A percentile compares a stretch with the other conserved stretches of the same genome.
Evolutionary conservation across 2,797 vertebrate genomes (phyloP).

Genomic region (Triplophysa bombifrons): DNA sequence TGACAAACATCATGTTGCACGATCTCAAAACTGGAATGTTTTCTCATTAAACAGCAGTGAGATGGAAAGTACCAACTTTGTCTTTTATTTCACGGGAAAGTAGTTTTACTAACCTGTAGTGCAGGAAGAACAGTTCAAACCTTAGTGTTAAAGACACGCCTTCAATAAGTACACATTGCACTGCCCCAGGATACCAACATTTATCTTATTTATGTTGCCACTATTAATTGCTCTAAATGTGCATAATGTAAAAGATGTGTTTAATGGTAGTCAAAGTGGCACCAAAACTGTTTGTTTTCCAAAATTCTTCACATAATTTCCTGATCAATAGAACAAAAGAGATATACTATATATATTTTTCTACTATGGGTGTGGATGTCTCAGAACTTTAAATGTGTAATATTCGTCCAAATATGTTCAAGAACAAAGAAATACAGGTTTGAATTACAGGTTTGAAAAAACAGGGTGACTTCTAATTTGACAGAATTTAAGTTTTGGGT

Average conservation of each 20-base stretch:
- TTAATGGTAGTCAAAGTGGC: no score
- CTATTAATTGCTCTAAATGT: neutral
- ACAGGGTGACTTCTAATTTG: no score
- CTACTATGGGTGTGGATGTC: no score
- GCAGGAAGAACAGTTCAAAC: neutral
- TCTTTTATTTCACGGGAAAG: neutral
- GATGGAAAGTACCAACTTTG: constrained; percentile 37
- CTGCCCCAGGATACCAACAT: neutral
- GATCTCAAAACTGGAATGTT: constrained; percentile 17
- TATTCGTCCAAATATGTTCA: no score
- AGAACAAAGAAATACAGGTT: no score
- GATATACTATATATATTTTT: no score
- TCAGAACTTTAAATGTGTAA: no score
- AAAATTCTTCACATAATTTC: no score
- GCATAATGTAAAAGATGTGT: neutral
- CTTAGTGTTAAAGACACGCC: neutral
- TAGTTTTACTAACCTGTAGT: neutral
- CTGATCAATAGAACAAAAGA: no score
- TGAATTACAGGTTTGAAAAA: no score
- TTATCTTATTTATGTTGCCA: neutral
- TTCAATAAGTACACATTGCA: neutral
- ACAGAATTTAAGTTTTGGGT: no score
- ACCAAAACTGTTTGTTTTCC: no score
- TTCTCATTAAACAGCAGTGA: constrained; percentile 27
- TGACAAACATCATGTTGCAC: constrained; percentile 24